Conservation (phyloP, 2,888 invertebrate species). For the Lasioglossum malachurum region DNA sequence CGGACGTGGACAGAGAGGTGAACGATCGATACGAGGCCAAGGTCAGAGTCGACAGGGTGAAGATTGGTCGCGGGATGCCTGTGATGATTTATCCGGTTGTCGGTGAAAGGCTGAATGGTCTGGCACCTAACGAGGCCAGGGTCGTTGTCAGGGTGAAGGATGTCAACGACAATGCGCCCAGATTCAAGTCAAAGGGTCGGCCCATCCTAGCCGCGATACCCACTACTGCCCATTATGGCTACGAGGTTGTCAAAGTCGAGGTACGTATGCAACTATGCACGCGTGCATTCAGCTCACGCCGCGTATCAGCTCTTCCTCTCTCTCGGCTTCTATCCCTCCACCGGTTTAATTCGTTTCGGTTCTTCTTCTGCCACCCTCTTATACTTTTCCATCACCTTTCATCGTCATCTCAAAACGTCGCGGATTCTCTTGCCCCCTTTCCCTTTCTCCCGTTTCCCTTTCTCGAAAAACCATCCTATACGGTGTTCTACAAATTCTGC, state of each 20-base stretch:
- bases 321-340: background rate
- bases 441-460: background rate
- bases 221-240: conserved; percentile 92
- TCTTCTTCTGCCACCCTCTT: conserved; percentile 30
- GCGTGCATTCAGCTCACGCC: background rate
- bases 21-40: conserved; percentile 88
- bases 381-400: background rate
- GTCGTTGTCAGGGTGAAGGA: conserved; percentile 92
- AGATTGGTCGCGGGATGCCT: conserved; percentile 89
- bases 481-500: too few species aligned
- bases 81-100: conserved; percentile 92
- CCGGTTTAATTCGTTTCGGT: conserved; percentile 59
- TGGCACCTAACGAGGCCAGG: conserved; percentile 91
- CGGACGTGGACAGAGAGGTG: conserved; percentile 91
- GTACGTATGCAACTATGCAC: conserved; percentile 83
- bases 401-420: background rate
- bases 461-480: too few species aligned
- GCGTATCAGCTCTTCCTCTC: background rate
- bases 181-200: conserved; percentile 90
- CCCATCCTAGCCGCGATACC: conserved; percentile 94
- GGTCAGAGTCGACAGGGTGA: conserved; percentile 86
- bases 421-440: conserved; percentile 12
- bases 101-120: conserved; percentile 90
- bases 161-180: conserved; percentile 93
- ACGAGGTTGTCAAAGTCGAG: conserved; percentile 91